phyloP scores from a whole-genome alignment of 2,113 vertebrate genomes.

The Melanerpes aurifrons region DNA sequence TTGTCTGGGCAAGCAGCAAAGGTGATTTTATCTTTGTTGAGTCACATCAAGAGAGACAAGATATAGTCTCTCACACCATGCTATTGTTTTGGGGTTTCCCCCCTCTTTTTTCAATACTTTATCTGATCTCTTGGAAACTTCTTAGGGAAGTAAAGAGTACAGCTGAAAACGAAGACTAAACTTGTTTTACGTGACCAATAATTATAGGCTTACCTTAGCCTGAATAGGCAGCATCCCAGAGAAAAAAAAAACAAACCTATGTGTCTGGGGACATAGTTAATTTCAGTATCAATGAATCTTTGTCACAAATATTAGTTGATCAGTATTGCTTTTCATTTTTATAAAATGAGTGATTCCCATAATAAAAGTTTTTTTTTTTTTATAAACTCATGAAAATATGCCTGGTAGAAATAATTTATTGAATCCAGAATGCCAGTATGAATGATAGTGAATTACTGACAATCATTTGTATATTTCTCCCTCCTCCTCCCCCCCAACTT shows the following conservation, averaged over 20 bases:
- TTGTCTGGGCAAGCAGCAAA: no score
- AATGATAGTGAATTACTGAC: background rate
- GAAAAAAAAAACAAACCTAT: background rate
- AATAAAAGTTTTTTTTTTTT: background rate
- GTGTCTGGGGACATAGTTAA: background rate
- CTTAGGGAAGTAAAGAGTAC: background rate
- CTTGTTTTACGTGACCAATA: background rate
- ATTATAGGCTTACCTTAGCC: background rate
- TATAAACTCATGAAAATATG: background rate
- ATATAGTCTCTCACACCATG: no score
- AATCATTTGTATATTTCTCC: background rate
- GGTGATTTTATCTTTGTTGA: no score
- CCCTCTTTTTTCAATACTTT: background rate
- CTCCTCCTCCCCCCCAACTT: no score
- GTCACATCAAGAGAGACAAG: no score
- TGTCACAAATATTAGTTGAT: background rate
- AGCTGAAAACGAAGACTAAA: background rate
- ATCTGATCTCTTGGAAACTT: background rate
- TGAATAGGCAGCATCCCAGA: background rate
- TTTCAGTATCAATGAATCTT: background rate
- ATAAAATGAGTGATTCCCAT: background rate
- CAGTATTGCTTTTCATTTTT: background rate
- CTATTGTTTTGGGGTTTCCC: background rate
- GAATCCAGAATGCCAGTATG: background rate
- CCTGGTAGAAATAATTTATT: background rate